Evolutionary conservation across 2,888 invertebrate genomes (phyloP), one percentile per base, ranked within the genome.

Genomic region (Lamellibrachia columna): DNA sequence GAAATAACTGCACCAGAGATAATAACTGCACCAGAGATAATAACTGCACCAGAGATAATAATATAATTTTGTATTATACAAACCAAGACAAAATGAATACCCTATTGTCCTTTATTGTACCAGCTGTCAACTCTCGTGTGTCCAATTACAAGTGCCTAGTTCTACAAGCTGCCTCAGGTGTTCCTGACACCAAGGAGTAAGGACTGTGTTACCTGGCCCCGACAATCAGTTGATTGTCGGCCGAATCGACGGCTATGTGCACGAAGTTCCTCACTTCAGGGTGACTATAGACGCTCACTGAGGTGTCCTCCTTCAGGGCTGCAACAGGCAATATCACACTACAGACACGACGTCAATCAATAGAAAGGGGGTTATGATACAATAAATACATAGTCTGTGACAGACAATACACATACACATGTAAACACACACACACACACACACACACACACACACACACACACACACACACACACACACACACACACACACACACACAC

Each of bases 161-260:
- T 22, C 75, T 75, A 75, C 22, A 22, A 3, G 22, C 75, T 4
- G 15, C 6, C 22, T 15, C 75, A 75, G 75, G 15, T 75, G 75
- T 6, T 15, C 75, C 75, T 90, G 92, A 90, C 28, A 75, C 52
- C 28, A 52, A 75, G 90, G 58, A 28, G 28, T 90, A 53, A 9
- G 53, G 92, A 40, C 22, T 28, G 53, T 11, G 11, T 53, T 90
- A 92, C 92, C 90, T 92, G 2, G 92, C 92, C 52, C 92, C 92
- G 11, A 92, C 92, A 90, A 92, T 92, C 52, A 92, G 75, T 60
- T 92, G 92, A 9, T 90, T 53, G 53, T 90, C 52, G 9, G 8
- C 28, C 52, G 9, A 3, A 52, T 92, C 92, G 7, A 92, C 53
- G 40, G 90, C 90, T 7, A 92, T 53, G 60, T 60, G 92, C 52